Percentiles rank a stretch among this genome's conserved stretches.
Evolutionary conservation across 2,113 vertebrate genomes (phyloP).

Genomic region (Menura novaehollandiae): DNA sequence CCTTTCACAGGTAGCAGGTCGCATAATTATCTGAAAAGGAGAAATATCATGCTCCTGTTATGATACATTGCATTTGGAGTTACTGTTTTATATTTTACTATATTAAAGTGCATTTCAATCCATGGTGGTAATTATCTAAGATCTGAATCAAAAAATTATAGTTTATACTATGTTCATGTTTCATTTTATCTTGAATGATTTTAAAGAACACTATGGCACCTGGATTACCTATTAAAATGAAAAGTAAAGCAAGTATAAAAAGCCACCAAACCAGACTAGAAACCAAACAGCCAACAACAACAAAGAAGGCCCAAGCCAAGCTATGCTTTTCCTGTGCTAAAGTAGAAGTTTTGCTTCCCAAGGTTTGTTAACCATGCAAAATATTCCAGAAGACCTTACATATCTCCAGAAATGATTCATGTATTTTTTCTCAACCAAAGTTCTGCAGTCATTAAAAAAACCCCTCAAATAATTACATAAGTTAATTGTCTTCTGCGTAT

Average conservation of each 20-base stretch:
- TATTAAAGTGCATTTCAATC: background rate
- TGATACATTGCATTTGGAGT: background rate
- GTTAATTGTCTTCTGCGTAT: background rate
- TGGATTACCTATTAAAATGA: background rate
- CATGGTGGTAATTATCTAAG: background rate
- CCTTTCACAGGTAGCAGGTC: background rate
- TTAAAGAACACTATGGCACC: background rate
- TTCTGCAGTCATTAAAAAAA: background rate
- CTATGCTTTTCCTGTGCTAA: background rate
- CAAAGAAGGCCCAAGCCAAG: background rate
- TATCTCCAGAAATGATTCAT: background rate
- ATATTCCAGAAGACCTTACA: background rate
- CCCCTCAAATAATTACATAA: background rate
- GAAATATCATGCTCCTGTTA: background rate
- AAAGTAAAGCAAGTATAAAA: background rate
- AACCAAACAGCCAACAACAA: background rate
- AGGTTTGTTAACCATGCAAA: background rate
- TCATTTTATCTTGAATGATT: background rate
- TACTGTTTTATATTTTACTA: background rate
- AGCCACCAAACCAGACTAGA: rapidly evolving
- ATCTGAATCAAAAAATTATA: background rate
- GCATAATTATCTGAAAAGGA: background rate
- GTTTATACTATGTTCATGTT: background rate
- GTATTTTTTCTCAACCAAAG: background rate
- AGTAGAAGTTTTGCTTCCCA: background rate